These are phyloP conservation scores for Strigamia transsilvanica DNA, from an alignment of 2,888 invertebrate species.

Conservation along the genomic window DNA sequence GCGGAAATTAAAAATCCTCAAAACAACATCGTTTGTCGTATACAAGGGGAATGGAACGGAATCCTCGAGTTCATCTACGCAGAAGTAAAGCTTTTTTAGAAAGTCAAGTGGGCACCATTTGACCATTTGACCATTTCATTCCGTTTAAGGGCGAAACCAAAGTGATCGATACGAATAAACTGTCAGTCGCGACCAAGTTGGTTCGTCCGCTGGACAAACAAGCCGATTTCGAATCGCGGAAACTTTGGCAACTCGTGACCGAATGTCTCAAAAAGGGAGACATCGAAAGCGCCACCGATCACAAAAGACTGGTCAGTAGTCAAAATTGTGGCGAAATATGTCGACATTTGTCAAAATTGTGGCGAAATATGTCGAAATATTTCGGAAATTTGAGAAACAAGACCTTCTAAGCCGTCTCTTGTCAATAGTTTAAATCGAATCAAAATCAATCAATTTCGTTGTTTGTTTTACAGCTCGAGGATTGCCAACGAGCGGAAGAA, in stretches of 20 bases:
- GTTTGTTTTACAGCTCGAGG: slow-evolving; percentile 46
- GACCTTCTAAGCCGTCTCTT: too few species aligned
- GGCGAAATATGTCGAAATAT: too few species aligned
- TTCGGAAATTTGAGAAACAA: too few species aligned
- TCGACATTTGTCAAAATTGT: too few species aligned
- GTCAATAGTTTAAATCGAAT: slow-evolving; percentile 30
- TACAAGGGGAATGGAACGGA: slow-evolving; percentile 67
- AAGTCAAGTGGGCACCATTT: not conserved
- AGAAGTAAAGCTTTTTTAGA: slow-evolving; percentile 61
- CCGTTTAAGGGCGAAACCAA: slow-evolving; percentile 61
- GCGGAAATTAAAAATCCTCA: slow-evolving; percentile 65
- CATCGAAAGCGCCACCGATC: slow-evolving; percentile 65
- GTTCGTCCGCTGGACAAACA: slow-evolving; percentile 65
- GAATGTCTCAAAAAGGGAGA: slow-evolving; percentile 64
- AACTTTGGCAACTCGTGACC: slow-evolving; percentile 67
- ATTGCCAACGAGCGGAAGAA: slow-evolving; percentile 57
- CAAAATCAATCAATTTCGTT: not conserved
- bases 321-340: too few species aligned
- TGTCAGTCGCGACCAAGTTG: slow-evolving; percentile 62
- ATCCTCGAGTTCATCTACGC: slow-evolving; percentile 64
- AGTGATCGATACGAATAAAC: slow-evolving; percentile 60
- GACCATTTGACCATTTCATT: not conserved
- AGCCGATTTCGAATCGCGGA: slow-evolving; percentile 66
- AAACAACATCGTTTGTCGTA: slow-evolving; percentile 62
- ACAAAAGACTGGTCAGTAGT: slow-evolving; percentile 61